These are phyloP conservation scores for Drosophila neotestacea DNA, from an alignment of 2,888 invertebrate species.

Conservation along the genomic window DNA sequence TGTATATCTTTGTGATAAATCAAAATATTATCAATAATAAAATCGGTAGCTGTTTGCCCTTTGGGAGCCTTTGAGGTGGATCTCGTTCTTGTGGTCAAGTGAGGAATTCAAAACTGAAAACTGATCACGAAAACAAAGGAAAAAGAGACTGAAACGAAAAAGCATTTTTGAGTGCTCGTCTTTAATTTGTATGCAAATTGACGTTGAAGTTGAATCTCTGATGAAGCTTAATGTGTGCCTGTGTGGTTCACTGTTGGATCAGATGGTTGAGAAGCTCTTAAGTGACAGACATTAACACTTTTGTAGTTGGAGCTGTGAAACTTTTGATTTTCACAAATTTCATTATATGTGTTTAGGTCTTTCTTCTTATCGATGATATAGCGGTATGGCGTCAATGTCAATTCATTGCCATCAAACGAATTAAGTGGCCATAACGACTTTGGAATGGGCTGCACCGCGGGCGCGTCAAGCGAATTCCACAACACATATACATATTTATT, in stretches of 20 bases:
- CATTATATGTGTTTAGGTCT: conserved; percentile 5
- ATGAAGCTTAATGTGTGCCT: conserved; percentile 68
- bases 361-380: conserved; percentile 59
- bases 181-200: conserved; percentile 77
- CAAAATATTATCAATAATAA: conserved; percentile 83
- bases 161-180: conserved; percentile 59
- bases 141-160: conserved; percentile 24
- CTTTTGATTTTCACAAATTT: conserved; percentile 66
- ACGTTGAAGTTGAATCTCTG: conserved; percentile 65
- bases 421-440: conserved; percentile 63
- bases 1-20: conserved; percentile 81
- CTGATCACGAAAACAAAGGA: conserved; percentile 10
- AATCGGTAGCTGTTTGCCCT: conserved; percentile 82
- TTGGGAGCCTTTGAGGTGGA: conserved; percentile 62
- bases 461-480: conserved; percentile 52
- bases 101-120: conserved; percentile 12
- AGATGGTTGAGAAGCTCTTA: conserved; percentile 36
- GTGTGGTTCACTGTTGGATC: background rate
- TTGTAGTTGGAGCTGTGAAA: conserved; percentile 66
- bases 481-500: conserved; percentile 13
- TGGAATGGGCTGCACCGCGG: conserved; percentile 34
- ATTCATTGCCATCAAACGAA: conserved; percentile 66
- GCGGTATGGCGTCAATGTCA: conserved; percentile 67
- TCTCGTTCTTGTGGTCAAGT: conserved; percentile 65
- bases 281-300: conserved; percentile 78